Evolutionary conservation across 2,888 invertebrate genomes (phyloP).

Genomic region (Pardosa pseudoannulata): DNA sequence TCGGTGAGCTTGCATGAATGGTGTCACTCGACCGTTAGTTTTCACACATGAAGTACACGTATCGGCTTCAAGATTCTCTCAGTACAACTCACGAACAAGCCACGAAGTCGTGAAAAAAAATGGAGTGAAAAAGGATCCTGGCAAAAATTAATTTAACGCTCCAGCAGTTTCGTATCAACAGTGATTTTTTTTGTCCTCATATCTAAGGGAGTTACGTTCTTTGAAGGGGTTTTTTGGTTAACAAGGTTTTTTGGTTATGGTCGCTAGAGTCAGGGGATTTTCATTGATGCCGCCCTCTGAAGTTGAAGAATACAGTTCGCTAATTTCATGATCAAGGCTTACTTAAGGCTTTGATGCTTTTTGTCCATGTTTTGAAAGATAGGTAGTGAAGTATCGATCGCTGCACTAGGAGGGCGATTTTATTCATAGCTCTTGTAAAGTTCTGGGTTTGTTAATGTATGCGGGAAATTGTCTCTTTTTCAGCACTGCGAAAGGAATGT

Average conservation of each 20-base stretch:
- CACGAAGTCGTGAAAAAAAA: conserved; percentile 51
- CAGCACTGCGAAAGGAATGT: too few relatives aligned
- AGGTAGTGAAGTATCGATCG: conserved; percentile 14
- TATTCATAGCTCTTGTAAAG: background rate
- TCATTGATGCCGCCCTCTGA: conserved; percentile 3
- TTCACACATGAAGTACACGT: conserved; percentile 68
- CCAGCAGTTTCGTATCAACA: conserved; percentile 67
- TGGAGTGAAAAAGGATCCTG: conserved; percentile 58
- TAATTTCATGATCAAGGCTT: conserved; percentile 17
- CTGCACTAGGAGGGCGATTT: background rate
- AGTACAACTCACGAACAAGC: conserved; percentile 61
- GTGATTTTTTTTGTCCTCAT: conserved; percentile 42
- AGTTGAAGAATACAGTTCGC: conserved; percentile 21
- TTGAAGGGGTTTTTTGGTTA: conserved; percentile 66
- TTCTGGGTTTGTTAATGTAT: background rate
- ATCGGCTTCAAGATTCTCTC: conserved; percentile 56
- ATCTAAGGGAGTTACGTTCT: conserved; percentile 59
- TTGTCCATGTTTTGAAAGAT: conserved; percentile 17
- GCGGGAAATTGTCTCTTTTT: too few relatives aligned
- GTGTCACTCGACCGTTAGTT: conserved; percentile 59
- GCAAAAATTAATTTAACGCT: conserved; percentile 72
- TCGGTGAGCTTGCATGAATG: conserved; percentile 36
- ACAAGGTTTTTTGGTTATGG: conserved; percentile 71
- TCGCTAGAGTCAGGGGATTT: conserved; percentile 13
- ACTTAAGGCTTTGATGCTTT: conserved; percentile 15